Conservation (phyloP, 2,113 vertebrate species). For the Clarias batrachus region DNA sequence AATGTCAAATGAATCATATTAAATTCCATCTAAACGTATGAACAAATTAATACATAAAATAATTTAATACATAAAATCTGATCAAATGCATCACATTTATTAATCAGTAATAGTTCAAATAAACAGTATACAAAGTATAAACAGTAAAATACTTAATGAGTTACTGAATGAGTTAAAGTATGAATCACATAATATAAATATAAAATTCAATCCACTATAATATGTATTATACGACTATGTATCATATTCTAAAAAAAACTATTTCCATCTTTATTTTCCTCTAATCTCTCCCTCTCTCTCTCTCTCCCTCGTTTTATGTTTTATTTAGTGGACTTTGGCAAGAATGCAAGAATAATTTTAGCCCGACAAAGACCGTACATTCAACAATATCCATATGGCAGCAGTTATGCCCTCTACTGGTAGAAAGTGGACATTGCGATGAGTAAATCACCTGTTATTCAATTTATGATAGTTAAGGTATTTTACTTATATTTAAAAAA, state of each 20-base stretch:
- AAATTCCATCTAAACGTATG: background rate
- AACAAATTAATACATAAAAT: constrained; percentile 3
- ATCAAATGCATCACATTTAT: background rate
- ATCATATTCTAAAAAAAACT: background rate
- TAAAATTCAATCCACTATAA: background rate
- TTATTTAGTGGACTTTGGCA: background rate
- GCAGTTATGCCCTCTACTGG: background rate
- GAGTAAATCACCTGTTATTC: background rate
- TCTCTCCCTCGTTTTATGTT: background rate
- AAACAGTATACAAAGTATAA: no score
- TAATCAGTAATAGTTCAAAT: background rate
- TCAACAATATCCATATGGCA: background rate
- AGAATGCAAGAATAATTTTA: background rate
- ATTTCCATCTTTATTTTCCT: background rate
- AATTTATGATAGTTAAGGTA: background rate
- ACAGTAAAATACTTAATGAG: background rate
- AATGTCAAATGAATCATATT: background rate
- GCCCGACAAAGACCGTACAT: background rate
- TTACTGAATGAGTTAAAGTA: background rate
- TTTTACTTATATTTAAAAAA: background rate
- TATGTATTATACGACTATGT: no score
- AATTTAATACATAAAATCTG: background rate
- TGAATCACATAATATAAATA: background rate
- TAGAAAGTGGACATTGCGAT: background rate
- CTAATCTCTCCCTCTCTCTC: background rate